Base-by-base conservation (phyloP, 2,888 invertebrate species). In the Hololepta plana region DNA sequence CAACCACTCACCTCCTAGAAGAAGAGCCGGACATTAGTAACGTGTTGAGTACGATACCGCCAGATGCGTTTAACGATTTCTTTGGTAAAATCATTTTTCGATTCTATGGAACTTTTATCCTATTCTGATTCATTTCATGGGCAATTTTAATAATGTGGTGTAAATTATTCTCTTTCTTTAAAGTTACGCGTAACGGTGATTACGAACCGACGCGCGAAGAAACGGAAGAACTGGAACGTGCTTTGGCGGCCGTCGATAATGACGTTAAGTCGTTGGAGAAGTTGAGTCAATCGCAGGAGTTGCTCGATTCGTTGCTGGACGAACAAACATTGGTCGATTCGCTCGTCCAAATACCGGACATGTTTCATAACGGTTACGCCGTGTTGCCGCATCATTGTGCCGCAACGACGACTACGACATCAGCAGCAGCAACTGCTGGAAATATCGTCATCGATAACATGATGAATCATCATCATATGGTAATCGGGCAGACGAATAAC, bases 141-240 rank as follows among this genome's bases (percentile, higher is more conserved):
- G 12, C 16, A 23, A 16, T 19, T 26, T 11, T 26, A 24, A 21
- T 28, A 4, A 19, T 17, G 27, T 19, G n/a, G 16, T 12, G 4
- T 27, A 10, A 15, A 27, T 21, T 21, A 7, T 21, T 21, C n/a
- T 23, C 35, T 31, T 30, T 30, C 35, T 34, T 47, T 49, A 8
- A 42, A 68, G 69, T 66, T 43, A 68, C 69, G 47, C 68, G 69
- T 49, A 73, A 72, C 46, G 72, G 72, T n/a, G 71, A 69, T 36
- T 71, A 69, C 41, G 67, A 68, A 41, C 72, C 73, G 17, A 67
- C 73, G 24, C 64, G 70, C 46, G 85, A 82, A 46, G 87, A 88
- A 53, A 75, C 82, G 16, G 85, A 87, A 38, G 87, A 87, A 49
- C 55, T 88, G 40, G 85, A 87, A 47, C 71, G 85, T 32, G 87